Conservation (phyloP, 2,888 invertebrate genomes). For the Anodontia alba region DNA sequence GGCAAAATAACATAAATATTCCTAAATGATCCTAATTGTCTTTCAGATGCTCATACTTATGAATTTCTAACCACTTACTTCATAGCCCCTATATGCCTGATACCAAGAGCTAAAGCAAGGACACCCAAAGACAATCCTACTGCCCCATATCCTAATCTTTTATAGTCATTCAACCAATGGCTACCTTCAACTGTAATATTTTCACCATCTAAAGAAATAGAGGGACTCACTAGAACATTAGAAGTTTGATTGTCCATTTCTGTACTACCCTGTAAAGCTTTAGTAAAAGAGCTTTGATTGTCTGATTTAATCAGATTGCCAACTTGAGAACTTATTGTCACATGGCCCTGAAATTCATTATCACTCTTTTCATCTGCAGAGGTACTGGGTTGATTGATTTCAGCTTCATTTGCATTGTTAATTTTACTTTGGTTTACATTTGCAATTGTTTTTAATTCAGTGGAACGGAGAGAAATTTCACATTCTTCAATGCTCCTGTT, state of each 20-base stretch:
- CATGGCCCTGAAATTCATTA: neutral
- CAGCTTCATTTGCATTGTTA: neutral
- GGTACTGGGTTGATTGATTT: neutral
- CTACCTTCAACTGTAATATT: neutral
- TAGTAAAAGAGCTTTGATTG: neutral
- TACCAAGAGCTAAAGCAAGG: neutral
- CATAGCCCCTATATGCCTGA: neutral
- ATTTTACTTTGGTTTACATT: neutral
- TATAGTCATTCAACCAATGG: neutral
- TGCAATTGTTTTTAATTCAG: neutral
- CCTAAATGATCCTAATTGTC: too few species aligned
- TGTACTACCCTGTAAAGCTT: neutral
- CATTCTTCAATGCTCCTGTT: too few species aligned
- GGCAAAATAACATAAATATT: too few species aligned
- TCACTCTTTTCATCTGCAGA: neutral
- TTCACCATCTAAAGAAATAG: neutral
- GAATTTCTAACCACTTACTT: too few species aligned
- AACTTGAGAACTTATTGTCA: too few species aligned
- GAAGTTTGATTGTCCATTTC: neutral
- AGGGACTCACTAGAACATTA: neutral
- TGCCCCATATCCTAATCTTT: neutral
- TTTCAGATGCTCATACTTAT: too few species aligned
- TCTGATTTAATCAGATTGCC: neutral
- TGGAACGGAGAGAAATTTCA: neutral
- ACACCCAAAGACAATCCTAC: constrained; percentile 3